Evolutionary conservation across 1,140 invertebrate species (phyloP), one percentile per base, ranked within the genome.

Genomic region (Aphidius gifuensis): DNA sequence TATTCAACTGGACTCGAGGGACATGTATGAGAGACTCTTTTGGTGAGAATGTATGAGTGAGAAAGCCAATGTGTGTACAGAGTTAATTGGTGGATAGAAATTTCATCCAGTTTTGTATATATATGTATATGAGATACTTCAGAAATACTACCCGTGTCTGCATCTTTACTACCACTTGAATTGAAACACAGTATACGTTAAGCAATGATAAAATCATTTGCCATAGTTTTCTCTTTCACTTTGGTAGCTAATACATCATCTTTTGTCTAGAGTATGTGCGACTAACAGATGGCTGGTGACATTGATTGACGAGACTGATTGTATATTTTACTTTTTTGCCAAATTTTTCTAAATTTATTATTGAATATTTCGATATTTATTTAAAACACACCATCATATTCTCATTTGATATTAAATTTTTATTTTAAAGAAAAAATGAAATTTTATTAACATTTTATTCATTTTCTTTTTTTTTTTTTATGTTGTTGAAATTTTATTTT

Each of bases 301-400:
- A 60, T 50, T 60, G 58, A 60, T 60, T 51, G 58, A 50, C 11
- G 48, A 51, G 58, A 51, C 58, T 51, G 58, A 60, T 51, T 60
- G 58, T 39, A 43, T 42, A 48, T 58, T 58, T 39, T 47, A 48
- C 57, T 9, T 50, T 9, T 50, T 50, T 21, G 48, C 32, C 48
- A 50, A 21, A 8, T 8, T 50, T 9, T 50, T 50, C 48, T 8
- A 8, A 8, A 50, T 21, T 50, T 50, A 16, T 50, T 50, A 9
- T 16, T 16, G 50, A 39, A 53, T 38, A 39, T 39, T 59, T 8
- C 5, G n/a, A n/a, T 40, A 40, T 40, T 11, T 32, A 40, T 21
- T 46, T 46, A 11, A 32, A 48, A 32, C 23, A 32, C 23, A 32
- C 23, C 4, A 32, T 32, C 4, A 32, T 32, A 32, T 32, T 32